Evolutionary conservation across 2,888 invertebrate genomes (phyloP).

Genomic region (Elmis aenea): DNA sequence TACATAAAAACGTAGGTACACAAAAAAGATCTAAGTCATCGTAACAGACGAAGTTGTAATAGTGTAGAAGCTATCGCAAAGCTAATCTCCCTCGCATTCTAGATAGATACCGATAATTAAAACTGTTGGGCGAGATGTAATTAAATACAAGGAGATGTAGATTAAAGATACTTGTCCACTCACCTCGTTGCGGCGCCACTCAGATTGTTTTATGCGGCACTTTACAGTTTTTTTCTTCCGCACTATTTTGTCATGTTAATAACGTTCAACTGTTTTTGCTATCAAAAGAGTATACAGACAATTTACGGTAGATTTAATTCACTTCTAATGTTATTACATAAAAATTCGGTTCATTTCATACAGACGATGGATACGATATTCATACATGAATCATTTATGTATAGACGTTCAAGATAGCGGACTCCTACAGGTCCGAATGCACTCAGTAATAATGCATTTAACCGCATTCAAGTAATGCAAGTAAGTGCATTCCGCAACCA

Average conservation of each 20-base stretch:
- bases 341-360: background rate
- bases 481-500: conserved; percentile 15
- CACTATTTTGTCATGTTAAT: conserved; percentile 3
- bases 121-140: conserved; percentile 26
- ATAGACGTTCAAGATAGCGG: no score
- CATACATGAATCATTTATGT: no score
- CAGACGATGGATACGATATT: no score
- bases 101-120: conserved; percentile 24
- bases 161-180: conserved; percentile 27
- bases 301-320: no score
- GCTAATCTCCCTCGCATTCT: conserved; percentile 7
- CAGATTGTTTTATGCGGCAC: conserved; percentile 17
- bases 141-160: conserved; percentile 26
- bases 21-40: no score
- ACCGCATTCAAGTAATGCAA: conserved; percentile 10
- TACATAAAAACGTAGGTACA: no score
- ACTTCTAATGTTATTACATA: no score
- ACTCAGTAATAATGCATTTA: background rate
- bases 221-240: conserved; percentile 13
- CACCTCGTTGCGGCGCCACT: conserved; percentile 23
- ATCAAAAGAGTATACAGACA: no score
- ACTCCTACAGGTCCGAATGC: background rate
- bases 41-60: no score
- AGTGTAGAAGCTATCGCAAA: conserved; percentile 4
- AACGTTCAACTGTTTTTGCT: no score